Evolutionary conservation across 2,113 vertebrate species (phyloP).

Genomic region (Pteronura brasiliensis): DNA sequence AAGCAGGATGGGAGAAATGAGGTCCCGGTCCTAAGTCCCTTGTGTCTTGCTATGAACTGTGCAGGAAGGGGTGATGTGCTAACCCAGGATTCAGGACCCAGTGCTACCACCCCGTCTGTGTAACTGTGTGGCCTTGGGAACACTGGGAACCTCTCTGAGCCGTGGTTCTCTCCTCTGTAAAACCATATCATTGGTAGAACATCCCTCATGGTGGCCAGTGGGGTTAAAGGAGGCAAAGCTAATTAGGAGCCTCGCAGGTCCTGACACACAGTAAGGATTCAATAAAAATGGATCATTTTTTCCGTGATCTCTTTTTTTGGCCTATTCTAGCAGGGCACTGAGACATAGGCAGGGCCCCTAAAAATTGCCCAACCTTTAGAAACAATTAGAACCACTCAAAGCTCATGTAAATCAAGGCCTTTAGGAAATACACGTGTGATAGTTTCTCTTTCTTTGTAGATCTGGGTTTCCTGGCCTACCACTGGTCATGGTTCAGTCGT

Average conservation of each 20-base stretch:
- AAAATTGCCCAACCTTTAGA: not conserved
- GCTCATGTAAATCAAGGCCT: not conserved
- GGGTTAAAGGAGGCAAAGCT: not conserved
- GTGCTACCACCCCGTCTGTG: not conserved
- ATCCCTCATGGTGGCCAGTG: not conserved
- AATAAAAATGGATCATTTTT: not conserved
- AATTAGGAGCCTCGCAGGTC: not conserved
- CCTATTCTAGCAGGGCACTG: not conserved
- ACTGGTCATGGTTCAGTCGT: not conserved
- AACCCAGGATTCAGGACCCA: rapidly evolving
- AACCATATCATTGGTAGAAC: not conserved
- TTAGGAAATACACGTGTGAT: not conserved
- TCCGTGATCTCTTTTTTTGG: not conserved
- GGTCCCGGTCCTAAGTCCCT: rapidly evolving
- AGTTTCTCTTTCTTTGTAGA: not conserved
- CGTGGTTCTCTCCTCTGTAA: not conserved
- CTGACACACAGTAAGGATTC: not conserved
- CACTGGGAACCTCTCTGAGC: not conserved
- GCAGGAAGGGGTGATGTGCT: no score
- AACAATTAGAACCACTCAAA: not conserved
- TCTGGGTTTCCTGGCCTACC: not conserved
- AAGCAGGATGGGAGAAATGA: not conserved
- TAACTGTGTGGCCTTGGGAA: not conserved
- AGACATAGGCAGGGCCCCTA: not conserved
- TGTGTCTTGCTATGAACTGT: not conserved